Percentiles rank a stretch among this genome's conserved stretches.
phyloP scores from a whole-genome alignment of 1,140 invertebrate genomes.

The Zaprionus gabonicus region DNA sequence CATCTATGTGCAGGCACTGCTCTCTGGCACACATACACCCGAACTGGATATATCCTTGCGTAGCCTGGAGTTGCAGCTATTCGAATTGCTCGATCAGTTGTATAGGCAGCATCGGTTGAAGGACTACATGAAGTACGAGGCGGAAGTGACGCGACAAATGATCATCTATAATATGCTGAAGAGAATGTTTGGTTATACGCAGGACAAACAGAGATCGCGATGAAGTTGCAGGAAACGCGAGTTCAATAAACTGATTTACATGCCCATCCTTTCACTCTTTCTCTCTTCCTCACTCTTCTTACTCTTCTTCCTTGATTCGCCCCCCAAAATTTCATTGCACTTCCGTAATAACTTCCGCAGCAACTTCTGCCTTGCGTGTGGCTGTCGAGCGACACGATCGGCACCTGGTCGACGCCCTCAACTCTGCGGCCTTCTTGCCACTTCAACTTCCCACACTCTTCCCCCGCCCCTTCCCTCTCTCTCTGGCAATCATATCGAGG shows the following conservation, averaged over 20 bases:
- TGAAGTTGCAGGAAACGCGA: slow-evolving; percentile 8
- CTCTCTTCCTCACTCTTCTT: neutral
- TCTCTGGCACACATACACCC: slow-evolving; percentile 69
- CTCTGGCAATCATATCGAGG: slow-evolving; percentile 54
- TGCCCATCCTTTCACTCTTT: slow-evolving; percentile 46
- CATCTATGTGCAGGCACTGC: slow-evolving; percentile 74
- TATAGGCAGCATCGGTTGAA: slow-evolving; percentile 69
- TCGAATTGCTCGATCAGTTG: slow-evolving; percentile 68
- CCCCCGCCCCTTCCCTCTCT: neutral
- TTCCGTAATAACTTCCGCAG: slow-evolving; percentile 73
- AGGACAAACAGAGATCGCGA: slow-evolving; percentile 28
- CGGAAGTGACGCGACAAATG: slow-evolving; percentile 81
- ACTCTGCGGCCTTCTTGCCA: neutral
- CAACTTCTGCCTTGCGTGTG: slow-evolving; percentile 69
- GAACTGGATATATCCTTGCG: slow-evolving; percentile 65
- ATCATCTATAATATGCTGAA: slow-evolving; percentile 80
- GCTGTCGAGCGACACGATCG: slow-evolving; percentile 67
- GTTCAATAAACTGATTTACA: slow-evolving; percentile 63
- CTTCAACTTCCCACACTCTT: slow-evolving; percentile 72
- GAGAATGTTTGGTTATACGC: slow-evolving; percentile 73
- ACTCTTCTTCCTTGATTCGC: neutral
- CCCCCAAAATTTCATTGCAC: slow-evolving; percentile 17
- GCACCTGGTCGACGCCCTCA: slow-evolving; percentile 36
- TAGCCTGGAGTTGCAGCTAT: slow-evolving; percentile 67
- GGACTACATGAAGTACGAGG: slow-evolving; percentile 79